Evolutionary conservation across 2,888 invertebrate genomes (phyloP).

Genomic region (Conops quadrifasciatus): DNA sequence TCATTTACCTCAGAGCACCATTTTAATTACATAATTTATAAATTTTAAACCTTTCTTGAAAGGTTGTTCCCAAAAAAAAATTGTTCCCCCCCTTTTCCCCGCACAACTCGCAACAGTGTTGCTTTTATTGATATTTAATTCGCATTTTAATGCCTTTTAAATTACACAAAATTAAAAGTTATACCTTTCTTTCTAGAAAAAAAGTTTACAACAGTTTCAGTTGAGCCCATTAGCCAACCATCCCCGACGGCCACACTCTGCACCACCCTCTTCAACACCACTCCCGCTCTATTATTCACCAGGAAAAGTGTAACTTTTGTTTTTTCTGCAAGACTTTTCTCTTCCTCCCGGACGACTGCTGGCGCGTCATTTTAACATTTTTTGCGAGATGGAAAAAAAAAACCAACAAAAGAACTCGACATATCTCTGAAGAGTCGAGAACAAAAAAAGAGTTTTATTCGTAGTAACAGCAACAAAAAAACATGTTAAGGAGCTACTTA

Average conservation of each 20-base stretch:
- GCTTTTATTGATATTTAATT: slow-evolving; percentile 17
- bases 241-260: too few species aligned
- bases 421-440: not conserved
- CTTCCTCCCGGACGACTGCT: not conserved
- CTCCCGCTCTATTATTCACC: too few species aligned
- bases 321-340: not conserved
- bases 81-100: not conserved
- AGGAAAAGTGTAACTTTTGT: slow-evolving; percentile 31
- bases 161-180: slow-evolving; percentile 12
- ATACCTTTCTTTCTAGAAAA: not conserved
- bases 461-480: not conserved
- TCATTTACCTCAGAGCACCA: not conserved
- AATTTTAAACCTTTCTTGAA: not conserved
- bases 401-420: not conserved
- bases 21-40: not conserved
- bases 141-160: slow-evolving; percentile 7
- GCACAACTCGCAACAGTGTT: not conserved
- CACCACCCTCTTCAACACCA: too few species aligned
- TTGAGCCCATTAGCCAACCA: slow-evolving; percentile 28
- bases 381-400: not conserved
- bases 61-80: not conserved
- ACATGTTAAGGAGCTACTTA: slow-evolving; percentile 28
- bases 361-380: slow-evolving; percentile 9
- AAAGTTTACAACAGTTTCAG: too few species aligned
- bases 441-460: not conserved